phyloP scores from a whole-genome alignment of 1,140 invertebrate genomes.

The Cheumatopsyche charites region DNA sequence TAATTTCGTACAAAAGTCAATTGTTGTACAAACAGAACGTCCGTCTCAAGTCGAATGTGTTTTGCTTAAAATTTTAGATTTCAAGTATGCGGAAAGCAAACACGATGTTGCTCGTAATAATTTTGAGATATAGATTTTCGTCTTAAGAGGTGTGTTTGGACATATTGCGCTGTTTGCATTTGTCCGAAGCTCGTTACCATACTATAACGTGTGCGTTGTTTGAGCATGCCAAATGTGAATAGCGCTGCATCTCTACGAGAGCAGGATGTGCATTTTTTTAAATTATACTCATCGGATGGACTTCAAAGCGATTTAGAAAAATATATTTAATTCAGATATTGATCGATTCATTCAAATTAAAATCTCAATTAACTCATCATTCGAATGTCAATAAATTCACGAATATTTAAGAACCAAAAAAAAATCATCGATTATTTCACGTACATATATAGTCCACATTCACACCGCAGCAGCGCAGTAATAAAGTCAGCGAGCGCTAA shows the following conservation, averaged over 20 bases:
- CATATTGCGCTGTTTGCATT: constrained; percentile 16
- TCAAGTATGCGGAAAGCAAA: constrained; percentile 35
- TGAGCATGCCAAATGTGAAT: no score
- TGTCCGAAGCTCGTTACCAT: constrained; percentile 12
- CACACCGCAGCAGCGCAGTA: constrained; percentile 5
- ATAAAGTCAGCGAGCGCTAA: constrained; percentile 29
- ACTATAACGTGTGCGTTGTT: no score
- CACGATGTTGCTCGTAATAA: constrained; percentile 38
- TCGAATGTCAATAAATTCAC: no score
- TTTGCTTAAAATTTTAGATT: constrained; percentile 36
- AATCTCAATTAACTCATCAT: no score
- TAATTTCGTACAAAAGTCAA: constrained; percentile 37
- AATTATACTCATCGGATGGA: no score
- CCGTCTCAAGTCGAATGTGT: constrained; percentile 31
- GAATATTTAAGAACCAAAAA: not conserved
- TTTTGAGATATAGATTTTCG: constrained; percentile 38
- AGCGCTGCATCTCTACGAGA: no score
- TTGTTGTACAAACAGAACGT: constrained; percentile 34
- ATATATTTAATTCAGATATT: no score
- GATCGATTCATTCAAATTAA: no score
- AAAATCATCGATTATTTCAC: constrained; percentile 15
- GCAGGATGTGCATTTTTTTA: no score
- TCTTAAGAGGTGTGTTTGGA: constrained; percentile 36
- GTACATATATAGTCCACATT: constrained; percentile 38
- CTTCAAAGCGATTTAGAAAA: no score